Evolutionary conservation across 2,113 vertebrate genomes (phyloP), one percentile per base, ranked within the genome.

Genomic region (Salvelinus namaycush): DNA sequence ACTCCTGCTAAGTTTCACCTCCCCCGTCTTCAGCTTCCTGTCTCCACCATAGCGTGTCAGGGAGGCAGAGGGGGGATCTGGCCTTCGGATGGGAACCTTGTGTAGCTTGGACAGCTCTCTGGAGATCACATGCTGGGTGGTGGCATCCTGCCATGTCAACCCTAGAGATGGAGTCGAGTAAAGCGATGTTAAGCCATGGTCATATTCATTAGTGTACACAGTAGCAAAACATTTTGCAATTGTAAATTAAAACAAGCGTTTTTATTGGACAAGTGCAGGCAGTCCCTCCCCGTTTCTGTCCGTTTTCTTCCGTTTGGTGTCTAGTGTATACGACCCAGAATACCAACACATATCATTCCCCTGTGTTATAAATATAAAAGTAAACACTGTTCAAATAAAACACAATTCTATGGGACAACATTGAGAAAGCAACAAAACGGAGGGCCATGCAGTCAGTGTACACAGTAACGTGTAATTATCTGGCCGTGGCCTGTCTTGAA

Each of bases 61-160:
- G 65, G 74, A 87, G 27, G 83, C 89, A 71, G 3, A 79, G 13
- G 24, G 89, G 79, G 24, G 77, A 83, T 29, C 71, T 48, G 84
- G 84, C 49, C 0, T 92, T 70, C 79, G 89, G 7, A 78, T 79
- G 81, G 87, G 81, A 73, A 91, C 59, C 82, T 83, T 94, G 79
- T 90, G 95, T 64, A 97, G 84, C 68, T 84, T 84, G 49, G 95
- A 91, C 3, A 98, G 94, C 14, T 97, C 96, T 88, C 88, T 93
- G n/a, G 94, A 93, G 88, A 97, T 90, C 64, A 94, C 83, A 31
- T 85, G 89, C 84, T 98, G 97, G 1, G 95, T 95, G 76, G 92
- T 83, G 81, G 94, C 95, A 14, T 98, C 97, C 84, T 74, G 92
- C 97, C 97, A 97, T 0, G 94, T 94, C 82, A 96, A 92, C 84